phyloP scores from a whole-genome alignment of 1,140 invertebrate species.

The Zaprionus kolodkinae region DNA sequence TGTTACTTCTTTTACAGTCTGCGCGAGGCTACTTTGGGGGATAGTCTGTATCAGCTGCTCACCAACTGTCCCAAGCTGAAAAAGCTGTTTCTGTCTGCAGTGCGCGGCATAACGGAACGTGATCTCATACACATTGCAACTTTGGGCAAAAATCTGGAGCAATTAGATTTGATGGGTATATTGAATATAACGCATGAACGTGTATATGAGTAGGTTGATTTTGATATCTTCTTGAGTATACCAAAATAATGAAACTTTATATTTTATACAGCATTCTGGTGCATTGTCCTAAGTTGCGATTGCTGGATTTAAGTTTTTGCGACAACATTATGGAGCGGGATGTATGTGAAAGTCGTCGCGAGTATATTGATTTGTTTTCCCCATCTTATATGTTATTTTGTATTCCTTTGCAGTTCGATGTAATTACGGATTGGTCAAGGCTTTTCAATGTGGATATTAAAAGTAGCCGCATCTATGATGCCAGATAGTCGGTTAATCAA shows the following conservation, averaged over 20 bases:
- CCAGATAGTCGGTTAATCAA: conserved; percentile 35
- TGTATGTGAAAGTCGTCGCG: conserved; percentile 79
- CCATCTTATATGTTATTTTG: neutral
- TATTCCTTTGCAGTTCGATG: conserved; percentile 37
- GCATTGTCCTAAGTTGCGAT: conserved; percentile 88
- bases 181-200: conserved; percentile 89
- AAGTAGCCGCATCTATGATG: conserved; percentile 59
- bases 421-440: conserved; percentile 72
- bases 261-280: conserved; percentile 86
- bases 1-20: conserved; percentile 77
- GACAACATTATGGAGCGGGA: conserved; percentile 90
- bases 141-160: conserved; percentile 88
- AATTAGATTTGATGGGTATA: conserved; percentile 93
- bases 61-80: conserved; percentile 88
- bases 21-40: conserved; percentile 85
- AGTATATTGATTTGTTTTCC: conserved; percentile 1
- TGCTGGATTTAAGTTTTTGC: conserved; percentile 95
- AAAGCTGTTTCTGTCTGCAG: conserved; percentile 91
- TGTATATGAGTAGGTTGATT: conserved; percentile 86
- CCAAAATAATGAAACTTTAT: conserved; percentile 11
- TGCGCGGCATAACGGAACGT: conserved; percentile 91
- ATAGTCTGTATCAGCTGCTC: conserved; percentile 85
- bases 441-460: conserved; percentile 80
- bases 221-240: conserved; percentile 5
- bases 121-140: conserved; percentile 90